Evolutionary conservation across 2,797 vertebrate species (phyloP), one percentile per base, ranked within the genome.

Genomic region (Siniperca undulata): DNA sequence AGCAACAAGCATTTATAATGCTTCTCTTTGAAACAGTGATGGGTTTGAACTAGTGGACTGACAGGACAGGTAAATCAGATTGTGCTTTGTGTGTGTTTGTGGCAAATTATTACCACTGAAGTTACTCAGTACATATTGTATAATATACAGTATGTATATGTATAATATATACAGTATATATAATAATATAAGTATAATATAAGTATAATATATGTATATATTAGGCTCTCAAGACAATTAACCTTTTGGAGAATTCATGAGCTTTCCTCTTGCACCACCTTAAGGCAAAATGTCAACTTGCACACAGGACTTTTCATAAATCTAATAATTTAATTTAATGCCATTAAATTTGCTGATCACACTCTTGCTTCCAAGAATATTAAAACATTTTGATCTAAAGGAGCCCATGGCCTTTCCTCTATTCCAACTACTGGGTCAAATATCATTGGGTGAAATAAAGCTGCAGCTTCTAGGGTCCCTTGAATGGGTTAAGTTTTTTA

Each of bases 211-310:
- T 46, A 52, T 40, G 7, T 42, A 36, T n/a, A 64, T 12, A n/a
- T 52, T 20, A 56, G 19, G 20, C 55, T 68, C 3, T 7, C 1
- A 30, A 10, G 6, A n/a, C 24, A 36, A 19, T 53, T 14, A 50
- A 22, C 11, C 16, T 44, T 5, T 53, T 61, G 16, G 40, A 38
- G 24, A 70, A 75, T 22, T 38, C 0, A 50, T 72, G 20, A 73
- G 34, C 48, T 61, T 53, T 74, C 46, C 60, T 79, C 66, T 80
- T 78, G 74, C 78, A 55, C 82, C 77, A 71, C 71, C 77, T 53
- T 42, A 42, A 81, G 77, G 82, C 22, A 68, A 44, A 44, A 59
- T 66, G 30, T 56, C 10, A 66, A 62, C 27, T 64, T 79, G 3
- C 64, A 74, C 30, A 50, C 24, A 65, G 8, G 3, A 48, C 16